Conservation (phyloP, 1,140 invertebrate species). For the Drosophila albomicans region DNA sequence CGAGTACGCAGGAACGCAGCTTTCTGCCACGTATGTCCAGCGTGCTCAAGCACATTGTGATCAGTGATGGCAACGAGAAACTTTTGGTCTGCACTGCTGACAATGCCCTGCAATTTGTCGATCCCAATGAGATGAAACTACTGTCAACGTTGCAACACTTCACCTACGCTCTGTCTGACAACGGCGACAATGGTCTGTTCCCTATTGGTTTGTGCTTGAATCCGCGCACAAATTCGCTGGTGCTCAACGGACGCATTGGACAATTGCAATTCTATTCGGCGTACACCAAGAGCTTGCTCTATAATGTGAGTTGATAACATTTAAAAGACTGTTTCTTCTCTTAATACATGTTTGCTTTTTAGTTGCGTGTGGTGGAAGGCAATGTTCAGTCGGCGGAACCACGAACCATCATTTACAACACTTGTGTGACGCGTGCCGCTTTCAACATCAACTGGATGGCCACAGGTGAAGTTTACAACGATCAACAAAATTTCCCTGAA, state of each 20-base stretch:
- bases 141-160: slow-evolving; percentile 89
- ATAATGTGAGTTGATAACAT: slow-evolving; percentile 88
- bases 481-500: slow-evolving; percentile 88
- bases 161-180: slow-evolving; percentile 86
- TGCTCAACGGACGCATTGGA: slow-evolving; percentile 91
- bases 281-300: slow-evolving; percentile 88
- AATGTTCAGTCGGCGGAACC: slow-evolving; percentile 90
- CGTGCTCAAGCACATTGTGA: slow-evolving; percentile 88
- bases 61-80: slow-evolving; percentile 88
- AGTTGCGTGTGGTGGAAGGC: slow-evolving; percentile 91
- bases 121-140: slow-evolving; percentile 85
- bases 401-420: slow-evolving; percentile 87
- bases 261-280: slow-evolving; percentile 93
- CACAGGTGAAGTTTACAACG: slow-evolving; percentile 89
- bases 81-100: slow-evolving; percentile 90
- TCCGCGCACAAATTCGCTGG: slow-evolving; percentile 88
- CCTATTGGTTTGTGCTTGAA: slow-evolving; percentile 89
- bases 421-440: slow-evolving; percentile 89
- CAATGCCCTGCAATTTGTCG: slow-evolving; percentile 90
- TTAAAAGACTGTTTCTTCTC: not conserved
- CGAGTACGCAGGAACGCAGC: slow-evolving; percentile 85
- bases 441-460: slow-evolving; percentile 91
- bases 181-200: slow-evolving; percentile 84
- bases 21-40: slow-evolving; percentile 91
- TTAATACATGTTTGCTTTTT: slow-evolving; percentile 50